These are phyloP conservation scores for Corythaeola cristata DNA, from an alignment of 2,113 vertebrate species.

Conservation along the genomic window DNA sequence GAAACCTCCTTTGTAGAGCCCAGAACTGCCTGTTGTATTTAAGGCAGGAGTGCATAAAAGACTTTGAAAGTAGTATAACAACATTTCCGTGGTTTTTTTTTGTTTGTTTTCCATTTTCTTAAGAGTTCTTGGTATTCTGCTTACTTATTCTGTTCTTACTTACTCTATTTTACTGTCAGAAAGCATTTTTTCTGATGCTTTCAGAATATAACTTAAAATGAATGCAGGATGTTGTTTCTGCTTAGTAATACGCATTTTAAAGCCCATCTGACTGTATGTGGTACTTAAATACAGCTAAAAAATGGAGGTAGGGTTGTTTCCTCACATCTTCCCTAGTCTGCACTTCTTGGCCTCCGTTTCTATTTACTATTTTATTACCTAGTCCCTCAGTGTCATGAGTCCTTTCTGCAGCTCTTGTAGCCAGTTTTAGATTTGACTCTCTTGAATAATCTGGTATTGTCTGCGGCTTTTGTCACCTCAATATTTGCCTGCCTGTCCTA, in stretches of 20 bases:
- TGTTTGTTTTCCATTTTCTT: too few species aligned
- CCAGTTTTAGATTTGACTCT: not conserved
- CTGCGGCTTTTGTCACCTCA: not conserved
- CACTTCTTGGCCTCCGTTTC: not conserved
- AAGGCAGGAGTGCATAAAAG: not conserved
- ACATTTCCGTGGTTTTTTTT: too few species aligned
- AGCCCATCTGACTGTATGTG: not conserved
- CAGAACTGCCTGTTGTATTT: not conserved
- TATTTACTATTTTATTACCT: not conserved
- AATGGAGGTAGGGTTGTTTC: not conserved
- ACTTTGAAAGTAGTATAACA: not conserved
- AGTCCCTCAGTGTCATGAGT: not conserved
- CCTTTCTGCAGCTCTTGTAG: not conserved
- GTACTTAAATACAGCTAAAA: not conserved
- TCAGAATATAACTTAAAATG: not conserved
- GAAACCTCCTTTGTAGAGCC: not conserved
- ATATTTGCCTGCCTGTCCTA: not conserved
- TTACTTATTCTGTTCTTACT: not conserved
- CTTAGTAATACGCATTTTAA: not conserved
- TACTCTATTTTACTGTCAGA: not conserved
- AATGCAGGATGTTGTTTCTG: not conserved
- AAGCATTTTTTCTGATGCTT: not conserved
- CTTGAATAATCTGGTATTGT: not conserved
- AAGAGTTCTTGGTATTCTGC: not conserved
- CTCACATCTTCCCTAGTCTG: not conserved